phyloP scores from a whole-genome alignment of 2,888 invertebrate species.

The Chloroclystis v-ata region DNA sequence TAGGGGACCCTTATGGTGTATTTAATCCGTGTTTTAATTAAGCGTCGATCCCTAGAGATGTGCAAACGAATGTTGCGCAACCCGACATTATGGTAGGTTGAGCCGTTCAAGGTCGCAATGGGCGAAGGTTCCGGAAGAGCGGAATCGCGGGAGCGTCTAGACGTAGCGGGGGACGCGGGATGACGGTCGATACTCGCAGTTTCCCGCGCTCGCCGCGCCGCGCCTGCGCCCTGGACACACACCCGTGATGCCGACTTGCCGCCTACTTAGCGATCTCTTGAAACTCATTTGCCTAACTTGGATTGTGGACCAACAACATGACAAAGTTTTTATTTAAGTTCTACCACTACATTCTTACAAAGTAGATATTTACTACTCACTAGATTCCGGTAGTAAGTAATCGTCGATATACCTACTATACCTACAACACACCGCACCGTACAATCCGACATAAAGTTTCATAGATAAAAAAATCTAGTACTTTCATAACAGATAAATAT shows the following conservation, averaged over 20 bases:
- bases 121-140: slow-evolving; percentile 75
- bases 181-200: slow-evolving; percentile 73
- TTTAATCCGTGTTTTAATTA: slow-evolving; percentile 46
- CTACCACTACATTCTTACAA: no score
- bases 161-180: slow-evolving; percentile 62
- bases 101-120: slow-evolving; percentile 73
- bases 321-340: no score
- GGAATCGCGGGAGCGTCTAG: slow-evolving; percentile 72
- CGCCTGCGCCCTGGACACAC: slow-evolving; percentile 66
- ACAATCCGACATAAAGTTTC: background rate
- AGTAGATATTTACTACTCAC: no score
- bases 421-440: background rate
- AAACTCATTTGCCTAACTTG: slow-evolving; percentile 18
- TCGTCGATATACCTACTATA: no score
- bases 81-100: slow-evolving; percentile 73
- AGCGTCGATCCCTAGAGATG: slow-evolving; percentile 46
- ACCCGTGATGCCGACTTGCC: slow-evolving; percentile 51
- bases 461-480: no score
- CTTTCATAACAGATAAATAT: no score
- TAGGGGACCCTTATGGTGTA: slow-evolving; percentile 33
- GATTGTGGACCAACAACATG: slow-evolving; percentile 8
- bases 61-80: slow-evolving; percentile 53
- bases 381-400: no score
- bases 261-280: slow-evolving; percentile 44
- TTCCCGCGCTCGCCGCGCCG: slow-evolving; percentile 69